A percentile compares a stretch with the other conserved stretches of the same genome.
These are phyloP conservation scores for Kradibia gibbosae DNA, from an alignment of 1,140 invertebrate genomes.

Conservation along the genomic window DNA sequence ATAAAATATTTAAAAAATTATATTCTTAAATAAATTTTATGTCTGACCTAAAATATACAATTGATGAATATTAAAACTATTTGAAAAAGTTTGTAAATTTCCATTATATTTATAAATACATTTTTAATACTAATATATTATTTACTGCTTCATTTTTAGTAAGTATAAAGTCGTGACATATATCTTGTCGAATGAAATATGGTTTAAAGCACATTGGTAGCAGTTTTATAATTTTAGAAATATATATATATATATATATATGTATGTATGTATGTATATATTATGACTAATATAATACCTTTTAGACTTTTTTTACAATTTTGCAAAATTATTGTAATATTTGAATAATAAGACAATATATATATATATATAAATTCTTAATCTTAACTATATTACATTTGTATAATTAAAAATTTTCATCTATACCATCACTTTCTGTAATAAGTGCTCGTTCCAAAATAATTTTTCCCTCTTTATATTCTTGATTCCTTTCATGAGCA, in stretches of 20 bases:
- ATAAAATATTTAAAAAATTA: no score
- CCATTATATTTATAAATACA: no score
- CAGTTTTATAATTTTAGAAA: conserved; percentile 30
- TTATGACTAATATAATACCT: conserved; percentile 25
- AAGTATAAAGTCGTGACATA: no score
- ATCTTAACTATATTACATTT: conserved; percentile 15
- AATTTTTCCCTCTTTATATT: conserved; percentile 78
- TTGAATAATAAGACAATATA: background rate
- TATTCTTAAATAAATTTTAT: no score
- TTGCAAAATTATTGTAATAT: background rate
- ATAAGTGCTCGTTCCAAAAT: conserved; percentile 91
- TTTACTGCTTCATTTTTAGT: no score
- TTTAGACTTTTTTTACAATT: background rate
- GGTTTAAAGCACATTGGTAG: conserved; percentile 30
- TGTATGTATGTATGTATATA: background rate
- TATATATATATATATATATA: background rate
- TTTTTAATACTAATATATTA: no score
- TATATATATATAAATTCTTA: conserved; percentile 1
- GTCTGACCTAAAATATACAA: no score
- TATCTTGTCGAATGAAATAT: no score
- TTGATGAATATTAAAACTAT: no score
- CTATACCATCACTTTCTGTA: conserved; percentile 90
- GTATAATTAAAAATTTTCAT: conserved; percentile 75
- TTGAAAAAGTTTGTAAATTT: no score
- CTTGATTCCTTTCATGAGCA: conserved; percentile 96